phyloP scores from a whole-genome alignment of 2,888 invertebrate genomes.

The Eueremaeus valkanovi region DNA sequence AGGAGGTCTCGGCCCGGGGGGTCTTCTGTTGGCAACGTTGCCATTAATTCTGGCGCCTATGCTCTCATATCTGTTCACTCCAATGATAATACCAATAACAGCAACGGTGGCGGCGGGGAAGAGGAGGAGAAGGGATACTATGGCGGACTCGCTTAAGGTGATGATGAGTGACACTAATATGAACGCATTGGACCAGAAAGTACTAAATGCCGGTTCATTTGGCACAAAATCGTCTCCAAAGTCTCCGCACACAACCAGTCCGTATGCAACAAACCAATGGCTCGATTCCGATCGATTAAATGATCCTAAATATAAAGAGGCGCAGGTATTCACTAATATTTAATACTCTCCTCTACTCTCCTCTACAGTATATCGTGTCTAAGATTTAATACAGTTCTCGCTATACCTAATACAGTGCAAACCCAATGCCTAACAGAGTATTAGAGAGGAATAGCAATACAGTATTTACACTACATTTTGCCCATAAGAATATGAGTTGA shows the following conservation, averaged over 20 bases:
- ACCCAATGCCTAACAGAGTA: no score
- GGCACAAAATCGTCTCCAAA: conserved; percentile 14
- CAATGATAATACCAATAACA: conserved; percentile 43
- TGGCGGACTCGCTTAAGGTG: conserved; percentile 6
- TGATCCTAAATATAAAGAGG: conserved; percentile 33
- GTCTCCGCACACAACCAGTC: not conserved
- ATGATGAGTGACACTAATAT: conserved; percentile 11
- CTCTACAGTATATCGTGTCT: no score
- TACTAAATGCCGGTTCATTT: conserved; percentile 23
- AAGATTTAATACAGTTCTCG: no score
- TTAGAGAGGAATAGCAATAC: no score
- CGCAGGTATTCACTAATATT: conserved; percentile 7
- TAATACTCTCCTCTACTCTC: no score
- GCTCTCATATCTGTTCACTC: conserved; percentile 41
- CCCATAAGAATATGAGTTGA: no score
- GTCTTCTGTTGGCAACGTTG: conserved; percentile 40
- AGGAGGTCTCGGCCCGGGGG: conserved; percentile 39
- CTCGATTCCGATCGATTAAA: conserved; percentile 30
- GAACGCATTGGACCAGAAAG: not conserved
- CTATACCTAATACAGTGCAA: no score
- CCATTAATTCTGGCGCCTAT: conserved; percentile 41
- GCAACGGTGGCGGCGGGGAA: conserved; percentile 42
- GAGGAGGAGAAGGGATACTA: conserved; percentile 34
- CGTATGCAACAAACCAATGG: not conserved
- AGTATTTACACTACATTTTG: no score